A percentile compares a stretch with the other conserved stretches of the same genome.
Evolutionary conservation across 1,140 invertebrate species (phyloP).

Genomic region (Drosophila parabipectinata): DNA sequence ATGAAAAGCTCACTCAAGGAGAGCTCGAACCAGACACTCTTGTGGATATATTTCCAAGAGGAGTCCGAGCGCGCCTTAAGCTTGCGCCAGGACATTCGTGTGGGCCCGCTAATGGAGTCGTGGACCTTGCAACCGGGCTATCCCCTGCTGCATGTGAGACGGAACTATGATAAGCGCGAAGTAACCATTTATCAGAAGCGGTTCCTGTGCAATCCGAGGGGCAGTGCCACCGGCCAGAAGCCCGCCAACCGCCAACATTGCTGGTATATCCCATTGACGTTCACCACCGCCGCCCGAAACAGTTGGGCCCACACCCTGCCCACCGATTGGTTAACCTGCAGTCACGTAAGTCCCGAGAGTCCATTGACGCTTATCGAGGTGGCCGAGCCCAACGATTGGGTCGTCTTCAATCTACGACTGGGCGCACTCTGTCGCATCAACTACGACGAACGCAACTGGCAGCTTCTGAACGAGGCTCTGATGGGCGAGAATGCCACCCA

Average conservation of each 20-base stretch:
- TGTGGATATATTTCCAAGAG: conserved; percentile 5
- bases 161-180: neutral
- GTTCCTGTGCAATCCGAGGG: conserved; percentile 4
- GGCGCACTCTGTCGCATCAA: conserved; percentile 5
- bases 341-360: neutral
- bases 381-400: neutral
- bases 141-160: neutral
- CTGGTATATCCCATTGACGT: conserved; percentile 12
- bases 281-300: neutral
- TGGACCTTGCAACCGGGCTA: conserved; percentile 19
- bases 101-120: conserved; percentile 8
- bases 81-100: conserved; percentile 2
- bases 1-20: neutral
- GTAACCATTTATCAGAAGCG: neutral
- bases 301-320: neutral
- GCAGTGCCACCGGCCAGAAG: neutral
- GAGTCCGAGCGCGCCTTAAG: conserved; percentile 1
- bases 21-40: neutral
- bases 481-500: neutral
- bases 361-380: neutral
- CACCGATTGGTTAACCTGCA: conserved; percentile 11
- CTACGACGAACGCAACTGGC: conserved; percentile 21
- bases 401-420: conserved; percentile 6
- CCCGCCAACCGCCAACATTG: neutral
- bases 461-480: neutral